Base-by-base conservation (phyloP, 2,888 invertebrate species). In the Mimachlamys varia region DNA sequence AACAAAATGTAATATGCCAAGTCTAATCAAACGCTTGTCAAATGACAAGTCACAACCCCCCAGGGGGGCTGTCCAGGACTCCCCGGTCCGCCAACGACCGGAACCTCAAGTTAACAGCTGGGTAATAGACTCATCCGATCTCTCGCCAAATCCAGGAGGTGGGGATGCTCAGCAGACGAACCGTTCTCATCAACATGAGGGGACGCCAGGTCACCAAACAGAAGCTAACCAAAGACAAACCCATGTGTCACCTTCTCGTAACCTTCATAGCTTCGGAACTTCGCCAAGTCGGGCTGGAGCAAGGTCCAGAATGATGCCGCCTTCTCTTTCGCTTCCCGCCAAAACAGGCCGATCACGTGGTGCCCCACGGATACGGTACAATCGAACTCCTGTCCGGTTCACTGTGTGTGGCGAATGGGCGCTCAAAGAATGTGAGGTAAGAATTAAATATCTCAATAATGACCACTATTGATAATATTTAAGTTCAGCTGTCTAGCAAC, bases 351-450 rank as follows among this genome's bases (percentile, higher is more conserved):
- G 76, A 76, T 76, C 76, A 10, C 76, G 76, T 0, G 38, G 49
- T 19, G 62, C 88, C n/a, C 90, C 91, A 19, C 88, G 92, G 49
- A 62, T 91, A 0, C 55, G 91, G 19, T 92, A 92, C 55, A 91
- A 91, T 49, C 88, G 91, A 2, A 92, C 92, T 13, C 92, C 92
- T 12, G 92, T 92, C 58, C 89, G 91, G 62, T 90, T 91, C 15
- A 91, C 91, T 19, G 90, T 94, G 7, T 93, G 93, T 50, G 94
- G 94, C 15, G 92, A 92, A 13, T 93, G 94, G 92, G 94, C 94
- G 2, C 88, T 94, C 22, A 91, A 90, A 58, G 93, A 94, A 91
- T 94, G 94, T 50, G 94, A 94, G 93, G 94, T 94, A 90, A 76
- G 93, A 33, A 33, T 44, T 5, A 3, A 44, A 44, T 7, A 3